phyloP scores from a whole-genome alignment of 2,113 vertebrate genomes.

The Megaceryle maxima region DNA sequence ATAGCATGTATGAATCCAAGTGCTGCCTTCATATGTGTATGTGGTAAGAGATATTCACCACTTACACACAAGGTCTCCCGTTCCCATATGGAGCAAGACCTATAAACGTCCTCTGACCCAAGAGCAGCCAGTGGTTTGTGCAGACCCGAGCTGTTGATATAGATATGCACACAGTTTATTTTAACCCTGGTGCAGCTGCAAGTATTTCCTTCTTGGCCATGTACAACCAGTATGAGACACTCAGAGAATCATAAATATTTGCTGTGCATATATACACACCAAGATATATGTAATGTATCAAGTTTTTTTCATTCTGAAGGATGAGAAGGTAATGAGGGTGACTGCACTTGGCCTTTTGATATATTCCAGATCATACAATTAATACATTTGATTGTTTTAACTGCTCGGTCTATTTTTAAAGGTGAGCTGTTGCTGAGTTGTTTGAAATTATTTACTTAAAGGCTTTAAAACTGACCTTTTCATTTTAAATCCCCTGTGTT shows the following conservation, averaged over 20 bases:
- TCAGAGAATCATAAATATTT: neutral
- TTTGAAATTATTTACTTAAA: conserved; percentile 37
- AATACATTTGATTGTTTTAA: conserved; percentile 7
- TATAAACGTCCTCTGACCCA: neutral
- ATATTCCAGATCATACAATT: neutral
- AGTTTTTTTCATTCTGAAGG: neutral
- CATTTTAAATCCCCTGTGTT: conserved; percentile 31
- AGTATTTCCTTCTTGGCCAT: neutral
- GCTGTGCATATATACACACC: neutral
- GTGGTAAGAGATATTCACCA: neutral
- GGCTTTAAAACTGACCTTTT: conserved; percentile 26
- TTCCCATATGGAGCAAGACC: neutral
- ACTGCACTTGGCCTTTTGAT: neutral
- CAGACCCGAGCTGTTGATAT: neutral
- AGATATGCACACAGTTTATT: neutral
- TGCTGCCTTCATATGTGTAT: neutral
- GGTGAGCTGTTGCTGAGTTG: neutral
- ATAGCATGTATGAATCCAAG: neutral
- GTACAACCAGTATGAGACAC: neutral
- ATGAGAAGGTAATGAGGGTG: neutral
- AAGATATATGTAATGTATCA: neutral
- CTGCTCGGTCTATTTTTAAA: conserved; percentile 2
- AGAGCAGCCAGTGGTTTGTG: neutral
- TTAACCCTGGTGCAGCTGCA: neutral
- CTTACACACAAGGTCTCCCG: neutral